Evolutionary conservation across 2,797 vertebrate species (phyloP), one percentile per base, ranked within the genome.

Genomic region (Schizopygopsis malacanthus): DNA sequence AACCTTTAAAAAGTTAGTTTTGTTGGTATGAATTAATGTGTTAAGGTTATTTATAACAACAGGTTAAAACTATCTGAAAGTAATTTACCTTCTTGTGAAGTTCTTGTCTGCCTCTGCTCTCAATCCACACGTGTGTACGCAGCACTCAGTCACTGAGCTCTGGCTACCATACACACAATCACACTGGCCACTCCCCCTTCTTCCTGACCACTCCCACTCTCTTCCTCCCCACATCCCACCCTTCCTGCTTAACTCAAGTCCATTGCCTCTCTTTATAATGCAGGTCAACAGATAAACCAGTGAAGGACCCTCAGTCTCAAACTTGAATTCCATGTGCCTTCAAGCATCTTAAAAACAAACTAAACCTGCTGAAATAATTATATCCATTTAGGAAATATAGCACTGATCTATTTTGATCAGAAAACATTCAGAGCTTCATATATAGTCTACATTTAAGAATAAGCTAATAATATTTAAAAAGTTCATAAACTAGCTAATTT

Each of bases 31-130:
- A 61, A 61, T 25, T 61, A 18, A 18, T 67, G 28, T 18, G 37
- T 4, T 37, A 37, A 22, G 4, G 28, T 18, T 11, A 56, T 41
- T 20, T 18, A 41, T 11, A 69, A 39, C 33, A 69, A 18, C 8
- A n/a, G 4, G 20, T 10, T n/a, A 39, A 70, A 77, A 33, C 79
- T 10, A 41, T 22, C 20, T 41, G 4, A 67, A 63, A 73, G 3
- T 28, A 4, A 56, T 80, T 84, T 71, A 89, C 89, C 85, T 83
- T 87, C 54, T 65, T 77, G 54, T 87, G 79, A 70, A 88, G 54
- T 83, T 78, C 15, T 65, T 54, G 77, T 56, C 65, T 72, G 39
- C 13, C 13, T 11, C 41, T 39, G 79, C 75, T 85, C 67, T 76
- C 61, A 75, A 56, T 86, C 79, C 82, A 33, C 71, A 59, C 43